Conservation (phyloP, 2,888 invertebrate genomes). For the Eustalomyia histrio region DNA sequence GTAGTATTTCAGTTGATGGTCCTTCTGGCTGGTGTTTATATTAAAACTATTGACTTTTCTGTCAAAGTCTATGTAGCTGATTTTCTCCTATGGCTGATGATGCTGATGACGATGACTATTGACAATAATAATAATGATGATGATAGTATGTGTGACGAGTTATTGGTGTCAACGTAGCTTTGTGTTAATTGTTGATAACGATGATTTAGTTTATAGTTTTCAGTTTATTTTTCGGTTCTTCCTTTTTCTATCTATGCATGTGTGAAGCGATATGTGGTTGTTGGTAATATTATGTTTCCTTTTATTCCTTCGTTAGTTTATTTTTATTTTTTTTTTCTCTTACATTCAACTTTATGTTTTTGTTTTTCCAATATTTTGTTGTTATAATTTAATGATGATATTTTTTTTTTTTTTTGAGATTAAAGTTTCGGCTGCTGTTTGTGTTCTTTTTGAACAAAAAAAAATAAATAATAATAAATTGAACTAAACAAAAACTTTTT, state of each 20-base stretch:
- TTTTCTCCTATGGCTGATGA: constrained; percentile 25
- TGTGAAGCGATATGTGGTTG: not conserved
- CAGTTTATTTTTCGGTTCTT: not conserved
- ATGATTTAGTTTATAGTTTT: constrained; percentile 33
- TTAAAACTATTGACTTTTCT: constrained; percentile 13
- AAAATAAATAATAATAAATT: constrained; percentile 42
- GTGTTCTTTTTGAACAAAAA: constrained; percentile 27
- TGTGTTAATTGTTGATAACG: constrained; percentile 34
- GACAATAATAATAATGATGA: constrained; percentile 31
- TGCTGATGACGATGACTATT: constrained; percentile 18
- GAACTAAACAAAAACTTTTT: constrained; percentile 56
- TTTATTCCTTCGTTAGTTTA: constrained; percentile 3
- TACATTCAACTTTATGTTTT: constrained; percentile 8
- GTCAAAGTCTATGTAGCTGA: not conserved
- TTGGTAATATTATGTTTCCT: not conserved
- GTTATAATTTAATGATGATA: constrained; percentile 39
- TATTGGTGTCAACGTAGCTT: constrained; percentile 22
- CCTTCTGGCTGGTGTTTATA: constrained; percentile 23
- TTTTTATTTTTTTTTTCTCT: constrained; percentile 20
- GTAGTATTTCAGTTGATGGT: constrained; percentile 25
- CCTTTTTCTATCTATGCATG: not conserved
- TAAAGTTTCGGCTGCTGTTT: constrained; percentile 25
- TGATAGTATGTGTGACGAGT: constrained; percentile 1
- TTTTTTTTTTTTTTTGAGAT: constrained; percentile 35
- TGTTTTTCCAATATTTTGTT: constrained; percentile 26